Percentiles rank a stretch among this genome's conserved stretches.
phyloP scores from a whole-genome alignment of 1,140 invertebrate genomes.

The Leptinotarsa defecta region DNA sequence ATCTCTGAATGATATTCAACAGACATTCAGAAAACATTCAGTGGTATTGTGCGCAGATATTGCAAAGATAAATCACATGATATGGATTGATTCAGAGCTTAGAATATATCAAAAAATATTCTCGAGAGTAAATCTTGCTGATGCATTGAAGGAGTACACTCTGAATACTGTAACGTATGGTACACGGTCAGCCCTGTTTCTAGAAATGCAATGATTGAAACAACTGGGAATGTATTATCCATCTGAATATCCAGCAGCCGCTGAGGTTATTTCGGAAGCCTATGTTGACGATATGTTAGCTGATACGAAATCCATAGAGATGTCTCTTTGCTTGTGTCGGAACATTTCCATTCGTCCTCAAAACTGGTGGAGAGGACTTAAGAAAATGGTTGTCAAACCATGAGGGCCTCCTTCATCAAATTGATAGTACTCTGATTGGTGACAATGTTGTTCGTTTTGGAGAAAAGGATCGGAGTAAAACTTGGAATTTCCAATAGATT shows the following conservation, averaged over 20 bases:
- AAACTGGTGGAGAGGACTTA: not conserved
- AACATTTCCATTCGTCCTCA: not conserved
- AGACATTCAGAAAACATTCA: not conserved
- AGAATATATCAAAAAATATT: not conserved
- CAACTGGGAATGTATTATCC: conserved; percentile 35
- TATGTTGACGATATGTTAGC: conserved; percentile 51
- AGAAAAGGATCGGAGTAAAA: no score
- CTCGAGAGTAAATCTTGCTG: not conserved
- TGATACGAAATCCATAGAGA: not conserved
- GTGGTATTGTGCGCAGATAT: not conserved
- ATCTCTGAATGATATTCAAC: not conserved
- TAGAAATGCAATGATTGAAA: no score
- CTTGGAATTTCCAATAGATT: no score
- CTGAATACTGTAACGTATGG: not conserved
- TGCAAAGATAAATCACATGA: not conserved
- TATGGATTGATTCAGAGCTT: not conserved
- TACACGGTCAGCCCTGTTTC: not conserved
- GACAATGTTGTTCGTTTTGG: no score
- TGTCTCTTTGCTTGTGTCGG: not conserved
- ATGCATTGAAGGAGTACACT: not conserved
- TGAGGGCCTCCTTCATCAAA: no score
- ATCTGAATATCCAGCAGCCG: conserved; percentile 28
- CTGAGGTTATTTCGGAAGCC: conserved; percentile 35
- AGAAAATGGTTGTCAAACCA: no score
- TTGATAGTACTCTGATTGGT: no score